Percentiles rank a stretch among this genome's conserved stretches.
Conservation (phyloP, 92 coral and sea anemone genomes). For the Anthopleura xanthogrammica region DNA sequence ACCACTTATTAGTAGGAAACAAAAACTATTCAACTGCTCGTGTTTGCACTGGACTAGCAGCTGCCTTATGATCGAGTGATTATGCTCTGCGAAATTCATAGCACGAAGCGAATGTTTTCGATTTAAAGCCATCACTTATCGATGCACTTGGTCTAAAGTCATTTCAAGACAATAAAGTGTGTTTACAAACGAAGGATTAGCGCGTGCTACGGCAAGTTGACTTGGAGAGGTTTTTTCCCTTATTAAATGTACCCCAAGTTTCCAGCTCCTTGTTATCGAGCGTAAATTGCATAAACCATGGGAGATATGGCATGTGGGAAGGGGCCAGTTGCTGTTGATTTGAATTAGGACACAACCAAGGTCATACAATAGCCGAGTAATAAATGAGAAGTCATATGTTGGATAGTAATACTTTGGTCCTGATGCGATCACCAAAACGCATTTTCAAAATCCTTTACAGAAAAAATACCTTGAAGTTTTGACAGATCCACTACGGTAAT, state of each 20-base stretch:
- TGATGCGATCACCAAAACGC: conserved; percentile 1
- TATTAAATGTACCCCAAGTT: conserved; percentile 69
- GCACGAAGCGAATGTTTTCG: conserved; percentile 11
- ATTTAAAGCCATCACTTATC: conserved; percentile 16
- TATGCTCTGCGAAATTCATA: conserved; percentile 11
- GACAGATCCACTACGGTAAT: not conserved
- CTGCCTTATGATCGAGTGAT: conserved; percentile 19
- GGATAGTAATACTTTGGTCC: not conserved
- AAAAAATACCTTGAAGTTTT: not conserved
- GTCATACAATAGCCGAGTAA: conserved; percentile 25
- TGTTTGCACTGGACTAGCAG: conserved; percentile 28
- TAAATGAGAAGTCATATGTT: conserved; percentile 17
- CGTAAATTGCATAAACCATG: conserved; percentile 66
- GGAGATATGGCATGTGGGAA: conserved; percentile 79
- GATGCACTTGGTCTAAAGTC: conserved; percentile 14
- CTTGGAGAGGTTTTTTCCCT: conserved; percentile 27
- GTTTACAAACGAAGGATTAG: conserved; percentile 24
- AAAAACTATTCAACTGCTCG: conserved; percentile 17
- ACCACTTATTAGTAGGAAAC: conserved; percentile 4
- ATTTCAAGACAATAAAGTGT: conserved; percentile 17
- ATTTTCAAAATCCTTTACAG: not conserved
- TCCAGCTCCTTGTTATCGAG: conserved; percentile 51
- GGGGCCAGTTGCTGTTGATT: conserved; percentile 72
- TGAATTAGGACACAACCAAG: conserved; percentile 61
- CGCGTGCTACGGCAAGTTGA: conserved; percentile 23